Conservation (phyloP, 2,113 vertebrate genomes). For the Sus scrofa region T2T-Sscrofa CM000812.6:281130501-281131000, state of each 20-base stretch:
- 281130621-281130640: not conserved
- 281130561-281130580: not conserved
- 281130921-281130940: not conserved
- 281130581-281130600: not conserved
- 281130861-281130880: not conserved
- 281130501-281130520: no score
- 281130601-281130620: not conserved
- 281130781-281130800: not conserved
- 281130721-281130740: not conserved
- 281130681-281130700: not conserved
- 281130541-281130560: not conserved
- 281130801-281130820: not conserved
- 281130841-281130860: not conserved
- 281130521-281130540: no score
- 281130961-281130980: not conserved
- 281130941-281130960: not conserved
- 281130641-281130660: not conserved
- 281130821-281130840: not conserved
- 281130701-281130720: no score
- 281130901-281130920: not conserved
- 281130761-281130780: not conserved
- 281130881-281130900: not conserved
- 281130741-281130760: not conserved
- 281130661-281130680: not conserved
- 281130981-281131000: not conserved